These are phyloP conservation scores for Automeris io DNA, from an alignment of 2,888 invertebrate genomes.

Conservation along the genomic window DNA sequence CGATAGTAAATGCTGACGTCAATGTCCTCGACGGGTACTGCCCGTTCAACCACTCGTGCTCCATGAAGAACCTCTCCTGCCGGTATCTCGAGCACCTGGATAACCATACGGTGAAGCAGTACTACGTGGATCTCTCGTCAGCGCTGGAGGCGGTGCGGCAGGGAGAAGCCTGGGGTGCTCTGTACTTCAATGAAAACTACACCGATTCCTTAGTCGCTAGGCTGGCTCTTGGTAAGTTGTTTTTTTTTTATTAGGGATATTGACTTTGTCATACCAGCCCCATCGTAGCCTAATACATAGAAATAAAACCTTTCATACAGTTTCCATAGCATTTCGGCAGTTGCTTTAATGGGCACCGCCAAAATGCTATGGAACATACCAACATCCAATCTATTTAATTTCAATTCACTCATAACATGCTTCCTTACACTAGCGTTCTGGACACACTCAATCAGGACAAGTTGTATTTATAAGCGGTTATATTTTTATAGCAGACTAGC, in stretches of 20 bases:
- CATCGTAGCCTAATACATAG: too few relatives aligned
- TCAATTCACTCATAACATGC: too few relatives aligned
- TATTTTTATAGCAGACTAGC: too few relatives aligned
- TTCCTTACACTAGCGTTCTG: too few relatives aligned
- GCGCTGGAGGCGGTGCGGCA: slow-evolving; percentile 84
- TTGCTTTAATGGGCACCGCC: too few relatives aligned
- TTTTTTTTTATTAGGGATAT: neutral
- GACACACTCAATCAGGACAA: too few relatives aligned
- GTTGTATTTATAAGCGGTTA: too few relatives aligned
- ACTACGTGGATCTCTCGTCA: slow-evolving; percentile 80
- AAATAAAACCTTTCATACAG: too few relatives aligned
- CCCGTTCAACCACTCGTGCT: slow-evolving; percentile 79
- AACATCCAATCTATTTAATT: too few relatives aligned
- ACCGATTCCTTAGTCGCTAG: slow-evolving; percentile 90
- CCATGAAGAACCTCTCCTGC: slow-evolving; percentile 84
- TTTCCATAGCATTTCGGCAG: too few relatives aligned
- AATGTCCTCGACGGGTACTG: slow-evolving; percentile 65
- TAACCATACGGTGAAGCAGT: slow-evolving; percentile 80
- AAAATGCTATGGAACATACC: too few relatives aligned
- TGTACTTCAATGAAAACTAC: slow-evolving; percentile 93
- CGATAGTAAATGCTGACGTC: slow-evolving; percentile 69
- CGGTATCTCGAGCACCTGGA: slow-evolving; percentile 87
- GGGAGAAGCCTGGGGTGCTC: slow-evolving; percentile 92
- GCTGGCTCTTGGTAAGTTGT: slow-evolving; percentile 76
- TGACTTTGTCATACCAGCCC: neutral